Evolutionary conservation across 2,888 invertebrate genomes (phyloP).

Genomic region (Latrodectus hesperus): DNA sequence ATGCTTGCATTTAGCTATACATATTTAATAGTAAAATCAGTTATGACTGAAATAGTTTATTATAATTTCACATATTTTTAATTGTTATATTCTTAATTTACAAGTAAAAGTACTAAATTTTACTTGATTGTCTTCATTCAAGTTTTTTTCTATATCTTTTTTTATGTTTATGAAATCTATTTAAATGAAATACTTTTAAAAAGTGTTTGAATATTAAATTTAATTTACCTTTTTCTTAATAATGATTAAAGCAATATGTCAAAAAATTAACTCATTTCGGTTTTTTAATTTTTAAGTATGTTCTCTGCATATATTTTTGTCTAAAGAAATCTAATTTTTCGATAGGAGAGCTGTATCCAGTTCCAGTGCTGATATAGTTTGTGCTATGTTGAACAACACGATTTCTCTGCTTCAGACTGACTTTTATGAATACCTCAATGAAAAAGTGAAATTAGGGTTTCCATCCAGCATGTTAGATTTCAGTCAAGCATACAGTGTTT

Average conservation of each 20-base stretch:
- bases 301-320: too few species aligned
- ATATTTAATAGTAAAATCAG: too few species aligned
- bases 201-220: not conserved
- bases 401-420: constrained; percentile 90
- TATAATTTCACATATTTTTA: too few species aligned
- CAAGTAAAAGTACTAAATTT: too few species aligned
- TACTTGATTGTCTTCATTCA: too few species aligned
- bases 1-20: too few species aligned
- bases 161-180: too few species aligned
- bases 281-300: too few species aligned
- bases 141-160: too few species aligned
- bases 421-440: constrained; percentile 83
- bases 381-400: constrained; percentile 96
- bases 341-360: constrained; percentile 89
- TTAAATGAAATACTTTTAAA: not conserved
- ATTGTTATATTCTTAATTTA: too few species aligned
- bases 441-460: constrained; percentile 85
- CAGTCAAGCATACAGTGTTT: constrained; percentile 85
- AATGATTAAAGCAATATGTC: not conserved
- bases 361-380: constrained; percentile 94
- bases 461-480: constrained; percentile 78
- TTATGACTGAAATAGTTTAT: too few species aligned
- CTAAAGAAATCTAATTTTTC: constrained; percentile 31
- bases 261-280: too few species aligned
- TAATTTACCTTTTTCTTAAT: not conserved